A percentile compares a stretch with the other conserved stretches of the same genome.
Evolutionary conservation across 2,113 vertebrate species (phyloP).

Genomic region (Nicator chloris): DNA sequence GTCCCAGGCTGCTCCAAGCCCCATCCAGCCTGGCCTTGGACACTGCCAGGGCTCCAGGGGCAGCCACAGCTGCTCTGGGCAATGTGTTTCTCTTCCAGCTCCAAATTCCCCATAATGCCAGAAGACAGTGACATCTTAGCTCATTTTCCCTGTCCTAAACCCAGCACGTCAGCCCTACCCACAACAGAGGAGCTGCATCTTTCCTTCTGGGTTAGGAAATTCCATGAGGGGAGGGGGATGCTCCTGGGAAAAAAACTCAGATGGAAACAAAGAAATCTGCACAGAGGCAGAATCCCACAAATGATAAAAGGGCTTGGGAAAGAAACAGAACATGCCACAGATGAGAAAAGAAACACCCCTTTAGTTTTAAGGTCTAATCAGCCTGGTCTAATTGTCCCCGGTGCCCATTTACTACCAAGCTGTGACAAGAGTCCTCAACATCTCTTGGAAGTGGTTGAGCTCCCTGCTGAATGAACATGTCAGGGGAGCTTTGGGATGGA

Average conservation of each 20-base stretch:
- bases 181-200: not conserved
- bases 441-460: not conserved
- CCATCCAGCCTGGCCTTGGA: rapidly evolving
- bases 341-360: rapidly evolving
- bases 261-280: not conserved
- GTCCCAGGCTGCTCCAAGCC: not conserved
- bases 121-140: not conserved
- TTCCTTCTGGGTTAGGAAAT: not conserved
- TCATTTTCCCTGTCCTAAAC: not conserved
- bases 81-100: not conserved
- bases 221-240: rapidly evolving
- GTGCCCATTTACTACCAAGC: not conserved
- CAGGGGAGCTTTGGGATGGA: not conserved
- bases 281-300: not conserved
- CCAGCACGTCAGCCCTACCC: not conserved
- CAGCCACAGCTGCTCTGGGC: not conserved
- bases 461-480: not conserved
- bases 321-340: not conserved
- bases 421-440: not conserved
- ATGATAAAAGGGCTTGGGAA: not conserved
- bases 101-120: rapidly evolving
- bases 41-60: not conserved
- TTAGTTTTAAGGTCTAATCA: not conserved
- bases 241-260: not conserved
- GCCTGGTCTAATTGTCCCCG: too few relatives aligned